phyloP scores from a whole-genome alignment of 2,113 vertebrate species.

The Eudyptes chrysolophus region DNA sequence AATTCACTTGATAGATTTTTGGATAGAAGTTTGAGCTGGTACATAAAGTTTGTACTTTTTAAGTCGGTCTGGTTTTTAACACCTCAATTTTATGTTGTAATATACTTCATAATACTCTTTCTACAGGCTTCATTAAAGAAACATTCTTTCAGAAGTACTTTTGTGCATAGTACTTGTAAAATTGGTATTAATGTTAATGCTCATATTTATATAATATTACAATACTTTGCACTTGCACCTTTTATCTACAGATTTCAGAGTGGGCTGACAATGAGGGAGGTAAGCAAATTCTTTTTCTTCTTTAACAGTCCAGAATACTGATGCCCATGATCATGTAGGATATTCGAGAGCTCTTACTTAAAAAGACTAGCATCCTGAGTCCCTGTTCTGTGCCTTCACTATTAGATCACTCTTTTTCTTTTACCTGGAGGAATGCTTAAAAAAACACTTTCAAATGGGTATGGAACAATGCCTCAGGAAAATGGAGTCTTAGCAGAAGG shows the following conservation, averaged over 20 bases:
- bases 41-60: background rate
- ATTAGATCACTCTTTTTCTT: background rate
- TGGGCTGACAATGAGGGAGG: background rate
- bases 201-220: background rate
- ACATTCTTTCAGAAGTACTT: background rate
- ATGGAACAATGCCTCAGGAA: background rate
- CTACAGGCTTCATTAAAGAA: background rate
- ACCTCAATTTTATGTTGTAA: background rate
- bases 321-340: background rate
- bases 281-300: background rate
- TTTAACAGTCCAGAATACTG: background rate
- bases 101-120: background rate
- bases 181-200: background rate
- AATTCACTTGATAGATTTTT: background rate
- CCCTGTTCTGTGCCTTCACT: background rate
- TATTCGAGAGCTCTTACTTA: background rate
- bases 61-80: background rate
- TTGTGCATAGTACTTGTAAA: background rate
- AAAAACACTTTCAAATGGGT: background rate
- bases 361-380: background rate
- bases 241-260: background rate
- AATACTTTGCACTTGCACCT: background rate
- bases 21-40: background rate
- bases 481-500: background rate
- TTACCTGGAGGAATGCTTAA: background rate